These are phyloP conservation scores for Athrips mouffetella DNA, from an alignment of 2,888 invertebrate species.

Conservation along the genomic window DNA sequence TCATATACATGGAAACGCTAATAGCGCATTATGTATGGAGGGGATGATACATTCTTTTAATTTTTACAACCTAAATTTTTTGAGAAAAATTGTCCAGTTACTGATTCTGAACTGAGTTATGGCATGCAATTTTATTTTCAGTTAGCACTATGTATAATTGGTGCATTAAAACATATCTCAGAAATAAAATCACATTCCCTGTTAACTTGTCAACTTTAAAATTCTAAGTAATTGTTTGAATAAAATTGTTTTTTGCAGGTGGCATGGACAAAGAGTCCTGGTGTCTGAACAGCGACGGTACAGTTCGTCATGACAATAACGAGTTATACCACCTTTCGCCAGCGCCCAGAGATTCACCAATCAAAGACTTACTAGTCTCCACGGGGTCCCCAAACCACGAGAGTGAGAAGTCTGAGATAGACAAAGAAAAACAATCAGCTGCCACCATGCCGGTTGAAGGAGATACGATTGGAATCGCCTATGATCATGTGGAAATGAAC, in stretches of 20 bases:
- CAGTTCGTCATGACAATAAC: conserved; percentile 89
- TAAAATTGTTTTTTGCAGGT: conserved; percentile 64
- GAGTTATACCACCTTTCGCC: conserved; percentile 83
- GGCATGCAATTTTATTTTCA: too few relatives aligned
- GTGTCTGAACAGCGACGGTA: conserved; percentile 94
- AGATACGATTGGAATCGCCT: conserved; percentile 95
- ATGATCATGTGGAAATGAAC: conserved; percentile 96
- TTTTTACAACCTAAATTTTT: too few relatives aligned
- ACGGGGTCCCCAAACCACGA: conserved; percentile 54
- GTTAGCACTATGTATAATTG: too few relatives aligned
- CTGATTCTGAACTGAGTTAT: too few relatives aligned
- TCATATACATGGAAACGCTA: too few relatives aligned
- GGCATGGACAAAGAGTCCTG: conserved; percentile 94
- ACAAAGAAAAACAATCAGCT: conserved; percentile 35
- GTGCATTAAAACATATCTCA: too few relatives aligned
- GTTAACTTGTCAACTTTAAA: too few relatives aligned
- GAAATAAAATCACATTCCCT: too few relatives aligned
- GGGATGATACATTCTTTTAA: too few relatives aligned
- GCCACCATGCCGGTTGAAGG: conserved; percentile 89
- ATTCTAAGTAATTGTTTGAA: not conserved
- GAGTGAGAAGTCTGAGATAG: conserved; percentile 50
- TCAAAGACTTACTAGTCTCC: conserved; percentile 61
- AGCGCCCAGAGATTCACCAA: conserved; percentile 64
- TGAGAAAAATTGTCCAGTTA: too few relatives aligned
- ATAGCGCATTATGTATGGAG: too few relatives aligned